Conservation (phyloP, 2,797 vertebrate genomes). For the Gadopsis marmoratus region DNA sequence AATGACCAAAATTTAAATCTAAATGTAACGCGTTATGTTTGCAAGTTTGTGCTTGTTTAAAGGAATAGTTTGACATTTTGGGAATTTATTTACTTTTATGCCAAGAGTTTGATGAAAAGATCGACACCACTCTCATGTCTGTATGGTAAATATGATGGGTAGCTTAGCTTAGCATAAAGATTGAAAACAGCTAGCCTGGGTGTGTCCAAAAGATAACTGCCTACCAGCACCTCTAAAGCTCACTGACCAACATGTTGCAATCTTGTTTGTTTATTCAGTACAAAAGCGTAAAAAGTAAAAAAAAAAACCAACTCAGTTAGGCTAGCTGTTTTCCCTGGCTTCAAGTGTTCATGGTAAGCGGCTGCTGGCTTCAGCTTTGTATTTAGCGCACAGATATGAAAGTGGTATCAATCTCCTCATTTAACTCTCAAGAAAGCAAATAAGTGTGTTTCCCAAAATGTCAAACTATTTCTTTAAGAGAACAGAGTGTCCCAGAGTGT, state of each 20-base stretch:
- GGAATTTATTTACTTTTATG: background rate
- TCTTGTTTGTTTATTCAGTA: background rate
- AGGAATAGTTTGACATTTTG: conserved; percentile 3
- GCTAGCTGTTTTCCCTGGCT: background rate
- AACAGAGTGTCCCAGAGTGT: background rate
- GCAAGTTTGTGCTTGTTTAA: background rate
- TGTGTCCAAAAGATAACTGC: background rate
- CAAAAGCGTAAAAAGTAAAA: background rate
- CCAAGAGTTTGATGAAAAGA: background rate
- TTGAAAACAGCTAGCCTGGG: background rate
- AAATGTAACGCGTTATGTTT: background rate
- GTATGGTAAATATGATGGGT: background rate
- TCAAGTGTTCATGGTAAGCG: background rate
- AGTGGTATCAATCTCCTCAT: background rate
- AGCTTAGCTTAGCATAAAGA: conserved; percentile 4
- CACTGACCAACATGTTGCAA: background rate
- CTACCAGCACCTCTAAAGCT: background rate
- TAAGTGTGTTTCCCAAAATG: background rate
- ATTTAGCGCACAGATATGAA: background rate
- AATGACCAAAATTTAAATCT: conserved; percentile 11
- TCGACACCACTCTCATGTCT: background rate
- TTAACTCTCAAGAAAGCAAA: background rate
- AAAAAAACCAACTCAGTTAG: background rate
- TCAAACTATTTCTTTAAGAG: background rate
- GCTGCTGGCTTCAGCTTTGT: background rate